Conservation (phyloP, 2,888 invertebrate genomes). For the Proisotoma minuta region DNA sequence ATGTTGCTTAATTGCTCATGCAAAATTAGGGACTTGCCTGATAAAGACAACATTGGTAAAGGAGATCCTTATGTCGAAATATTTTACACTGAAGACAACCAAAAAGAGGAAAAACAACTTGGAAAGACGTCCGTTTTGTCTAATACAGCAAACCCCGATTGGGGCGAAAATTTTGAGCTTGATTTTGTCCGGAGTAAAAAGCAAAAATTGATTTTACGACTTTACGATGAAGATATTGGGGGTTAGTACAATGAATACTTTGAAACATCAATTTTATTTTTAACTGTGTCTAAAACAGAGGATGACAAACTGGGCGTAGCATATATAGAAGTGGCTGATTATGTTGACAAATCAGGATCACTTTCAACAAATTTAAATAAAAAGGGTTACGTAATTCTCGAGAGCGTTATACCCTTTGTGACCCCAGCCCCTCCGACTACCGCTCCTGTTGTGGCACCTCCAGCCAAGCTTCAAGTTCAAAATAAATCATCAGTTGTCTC, state of each 20-base stretch:
- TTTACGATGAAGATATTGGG: conserved; percentile 41
- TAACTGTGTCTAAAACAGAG: conserved; percentile 2
- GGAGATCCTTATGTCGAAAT: conserved; percentile 42
- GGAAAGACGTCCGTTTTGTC: conserved; percentile 35
- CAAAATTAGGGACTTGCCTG: conserved; percentile 32
- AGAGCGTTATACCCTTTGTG: conserved; percentile 29
- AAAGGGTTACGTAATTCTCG: conserved; percentile 39
- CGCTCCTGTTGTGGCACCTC: background rate
- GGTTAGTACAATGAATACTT: background rate
- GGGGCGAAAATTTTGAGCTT: conserved; percentile 43
- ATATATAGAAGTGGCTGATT: conserved; percentile 42
- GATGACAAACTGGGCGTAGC: conserved; percentile 42
- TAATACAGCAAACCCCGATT: conserved; percentile 37
- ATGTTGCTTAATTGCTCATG: background rate
- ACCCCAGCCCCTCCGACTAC: background rate
- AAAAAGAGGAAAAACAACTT: conserved; percentile 35
- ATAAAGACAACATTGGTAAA: conserved; percentile 43
- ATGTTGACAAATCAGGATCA: conserved; percentile 40
- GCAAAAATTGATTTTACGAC: conserved; percentile 38
- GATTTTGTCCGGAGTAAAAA: conserved; percentile 39
- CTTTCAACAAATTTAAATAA: conserved; percentile 41
- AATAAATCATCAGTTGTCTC: background rate
- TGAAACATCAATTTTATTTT: too few species aligned
- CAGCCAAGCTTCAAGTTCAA: conserved; percentile 5
- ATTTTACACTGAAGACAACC: conserved; percentile 34